These are phyloP conservation scores for Lochmaea crataegi DNA, from an alignment of 2,888 invertebrate species.

Conservation along the genomic window DNA sequence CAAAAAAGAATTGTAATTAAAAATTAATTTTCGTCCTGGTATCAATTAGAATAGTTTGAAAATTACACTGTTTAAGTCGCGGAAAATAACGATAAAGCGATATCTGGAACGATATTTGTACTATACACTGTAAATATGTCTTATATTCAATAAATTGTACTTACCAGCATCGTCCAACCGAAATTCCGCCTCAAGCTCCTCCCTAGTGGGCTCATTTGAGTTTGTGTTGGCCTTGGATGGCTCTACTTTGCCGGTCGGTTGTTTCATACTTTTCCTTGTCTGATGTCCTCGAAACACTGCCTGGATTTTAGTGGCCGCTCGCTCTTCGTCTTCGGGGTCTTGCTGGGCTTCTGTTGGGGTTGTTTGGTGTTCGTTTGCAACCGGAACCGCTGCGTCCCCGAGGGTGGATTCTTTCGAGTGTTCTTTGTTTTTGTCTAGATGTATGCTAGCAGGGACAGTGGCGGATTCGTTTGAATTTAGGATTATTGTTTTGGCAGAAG, in stretches of 20 bases:
- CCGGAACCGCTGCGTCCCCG: slow-evolving; percentile 54
- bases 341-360: slow-evolving; percentile 33
- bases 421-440: slow-evolving; percentile 11
- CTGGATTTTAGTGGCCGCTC: slow-evolving; percentile 89
- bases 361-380: slow-evolving; percentile 28
- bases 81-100: too few species aligned
- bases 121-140: neutral
- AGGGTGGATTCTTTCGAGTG: slow-evolving; percentile 1
- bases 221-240: slow-evolving; percentile 66
- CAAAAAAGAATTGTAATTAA: too few species aligned
- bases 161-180: slow-evolving; percentile 83
- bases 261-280: slow-evolving; percentile 82
- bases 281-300: slow-evolving; percentile 88
- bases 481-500: slow-evolving; percentile 61
- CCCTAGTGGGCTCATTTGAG: slow-evolving; percentile 70
- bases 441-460: slow-evolving; percentile 37
- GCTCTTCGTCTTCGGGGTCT: slow-evolving; percentile 58
- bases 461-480: slow-evolving; percentile 56
- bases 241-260: slow-evolving; percentile 60
- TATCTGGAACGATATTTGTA: neutral
- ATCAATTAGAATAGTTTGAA: too few species aligned
- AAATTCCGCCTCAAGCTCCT: slow-evolving; percentile 83
- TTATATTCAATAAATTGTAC: slow-evolving; percentile 14
- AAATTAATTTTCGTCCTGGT: too few species aligned
- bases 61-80: too few species aligned